Evolutionary conservation across 2,113 vertebrate species (phyloP), one percentile per base, ranked within the genome.

Genomic region (Leptobrachium leishanense): DNA sequence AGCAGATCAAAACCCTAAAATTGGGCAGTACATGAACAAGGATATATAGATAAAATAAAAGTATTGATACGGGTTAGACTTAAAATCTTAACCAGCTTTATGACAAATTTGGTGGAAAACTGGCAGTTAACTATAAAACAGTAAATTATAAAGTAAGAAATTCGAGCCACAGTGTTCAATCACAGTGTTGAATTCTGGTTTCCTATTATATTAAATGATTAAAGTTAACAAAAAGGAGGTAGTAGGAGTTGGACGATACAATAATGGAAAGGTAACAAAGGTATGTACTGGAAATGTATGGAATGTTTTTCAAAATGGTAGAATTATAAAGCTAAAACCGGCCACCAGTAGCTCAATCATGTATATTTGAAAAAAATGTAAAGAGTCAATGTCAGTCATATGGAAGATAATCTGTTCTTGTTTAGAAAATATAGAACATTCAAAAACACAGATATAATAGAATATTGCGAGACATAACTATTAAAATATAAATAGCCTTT

Each of bases 401-500:
- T 75, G 62, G 50, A 62, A 69, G 72, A 76, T 65, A 54, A 65
- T 65, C 78, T 84, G 79, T 73, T n/a, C 74, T 57, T 85, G 84
- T 59, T 86, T 20, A 89, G 66, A 90, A 91, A 91, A 90, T 86
- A 84, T 75, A 85, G 85, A 63, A 85, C 81, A 75, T 87, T 84
- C 84, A 82, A 81, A 88, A 89, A 82, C 68, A 88, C 88, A 81
- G 54, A 84, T 85, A 40, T 85, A 43, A 81, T 87, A 84, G 64
- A 85, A 89, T 90, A 89, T 91, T 91, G 88, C 86, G 85, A 87
- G 84, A 71, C 71, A 79, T 85, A 86, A 84, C 84, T 79, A 77
- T 76, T 84, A 88, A 86, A 91, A 91, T 89, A 88, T 83, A 87
- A 86, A 88, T 85, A 87, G 85, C 83, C 86, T 84, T 85, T 57